Conservation (phyloP, 2,888 invertebrate genomes). For the Chouioia cunea region DNA sequence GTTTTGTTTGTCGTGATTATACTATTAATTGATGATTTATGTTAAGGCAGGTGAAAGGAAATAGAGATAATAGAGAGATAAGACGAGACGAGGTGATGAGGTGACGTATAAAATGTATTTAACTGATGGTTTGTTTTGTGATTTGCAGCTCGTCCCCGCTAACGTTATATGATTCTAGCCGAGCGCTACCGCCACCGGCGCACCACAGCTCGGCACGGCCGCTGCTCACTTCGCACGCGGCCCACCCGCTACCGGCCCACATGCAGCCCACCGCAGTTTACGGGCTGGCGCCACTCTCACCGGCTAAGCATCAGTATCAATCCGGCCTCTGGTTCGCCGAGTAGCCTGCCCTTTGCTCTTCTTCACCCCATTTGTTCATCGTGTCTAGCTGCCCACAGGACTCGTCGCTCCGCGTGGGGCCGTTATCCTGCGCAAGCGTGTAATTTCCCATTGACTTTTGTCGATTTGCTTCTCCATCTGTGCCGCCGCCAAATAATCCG, state of each 20-base stretch:
- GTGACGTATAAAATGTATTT: too few species aligned
- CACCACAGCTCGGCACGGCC: constrained; percentile 84
- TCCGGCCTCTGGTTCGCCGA: constrained; percentile 85
- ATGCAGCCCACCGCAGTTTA: constrained; percentile 78
- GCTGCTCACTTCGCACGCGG: constrained; percentile 76
- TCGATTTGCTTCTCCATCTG: neutral
- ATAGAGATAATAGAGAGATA: too few species aligned
- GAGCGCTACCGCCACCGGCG: constrained; percentile 84
- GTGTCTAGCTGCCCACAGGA: too few species aligned
- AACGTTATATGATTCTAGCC: constrained; percentile 70
- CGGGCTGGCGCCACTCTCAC: constrained; percentile 79
- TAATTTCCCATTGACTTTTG: neutral
- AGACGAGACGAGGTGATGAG: too few species aligned
- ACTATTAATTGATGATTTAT: too few species aligned
- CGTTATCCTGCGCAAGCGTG: neutral
- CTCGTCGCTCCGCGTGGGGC: too few species aligned
- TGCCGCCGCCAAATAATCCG: too few species aligned
- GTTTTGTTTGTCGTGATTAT: too few species aligned
- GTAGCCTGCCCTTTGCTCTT: constrained; percentile 60
- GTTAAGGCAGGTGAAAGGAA: too few species aligned
- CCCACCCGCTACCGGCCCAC: constrained; percentile 85
- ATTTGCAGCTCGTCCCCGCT: constrained; percentile 68
- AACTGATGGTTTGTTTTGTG: constrained; percentile 43
- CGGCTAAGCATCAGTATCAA: constrained; percentile 79
- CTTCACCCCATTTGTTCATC: too few species aligned